Evolutionary conservation across 2,113 vertebrate genomes (phyloP).

Genomic region (Paramormyrops kingsleyae): DNA sequence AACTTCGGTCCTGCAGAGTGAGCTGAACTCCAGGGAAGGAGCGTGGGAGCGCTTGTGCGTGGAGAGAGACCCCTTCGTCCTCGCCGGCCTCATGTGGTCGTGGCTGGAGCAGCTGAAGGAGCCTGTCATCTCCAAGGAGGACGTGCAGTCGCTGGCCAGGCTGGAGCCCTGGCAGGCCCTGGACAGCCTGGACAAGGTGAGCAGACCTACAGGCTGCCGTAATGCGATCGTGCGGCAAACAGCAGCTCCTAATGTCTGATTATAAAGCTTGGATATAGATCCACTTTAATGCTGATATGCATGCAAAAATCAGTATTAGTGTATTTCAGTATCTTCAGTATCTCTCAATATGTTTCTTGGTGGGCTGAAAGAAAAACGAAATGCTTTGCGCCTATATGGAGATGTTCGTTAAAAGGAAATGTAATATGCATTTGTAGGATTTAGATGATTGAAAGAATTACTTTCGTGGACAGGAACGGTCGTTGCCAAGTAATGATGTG

Average conservation of each 20-base stretch:
- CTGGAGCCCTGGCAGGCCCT: conserved; percentile 63
- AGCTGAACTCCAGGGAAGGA: conserved; percentile 83
- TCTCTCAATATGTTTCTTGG: neutral
- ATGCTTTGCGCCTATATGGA: neutral
- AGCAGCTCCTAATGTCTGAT: neutral
- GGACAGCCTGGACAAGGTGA: conserved; percentile 77
- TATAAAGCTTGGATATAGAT: neutral
- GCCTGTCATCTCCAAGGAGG: conserved; percentile 72
- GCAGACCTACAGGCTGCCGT: neutral
- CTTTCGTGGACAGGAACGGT: neutral
- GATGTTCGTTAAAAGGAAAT: neutral
- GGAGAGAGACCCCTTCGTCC: conserved; percentile 80
- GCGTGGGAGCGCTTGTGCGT: conserved; percentile 84
- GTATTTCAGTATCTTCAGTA: neutral
- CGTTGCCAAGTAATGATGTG: neutral
- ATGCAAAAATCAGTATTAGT: neutral
- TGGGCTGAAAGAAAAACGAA: neutral
- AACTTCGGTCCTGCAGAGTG: conserved; percentile 62
- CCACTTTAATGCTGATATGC: neutral
- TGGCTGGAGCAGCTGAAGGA: conserved; percentile 95
- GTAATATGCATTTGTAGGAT: neutral
- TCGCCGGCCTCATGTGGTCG: conserved; percentile 89
- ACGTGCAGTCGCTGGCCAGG: conserved; percentile 60
- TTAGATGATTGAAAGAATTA: neutral
- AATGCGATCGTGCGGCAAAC: neutral